Evolutionary conservation across 2,113 vertebrate genomes (phyloP).

Genomic region (Oreotragus oreotragus): DNA sequence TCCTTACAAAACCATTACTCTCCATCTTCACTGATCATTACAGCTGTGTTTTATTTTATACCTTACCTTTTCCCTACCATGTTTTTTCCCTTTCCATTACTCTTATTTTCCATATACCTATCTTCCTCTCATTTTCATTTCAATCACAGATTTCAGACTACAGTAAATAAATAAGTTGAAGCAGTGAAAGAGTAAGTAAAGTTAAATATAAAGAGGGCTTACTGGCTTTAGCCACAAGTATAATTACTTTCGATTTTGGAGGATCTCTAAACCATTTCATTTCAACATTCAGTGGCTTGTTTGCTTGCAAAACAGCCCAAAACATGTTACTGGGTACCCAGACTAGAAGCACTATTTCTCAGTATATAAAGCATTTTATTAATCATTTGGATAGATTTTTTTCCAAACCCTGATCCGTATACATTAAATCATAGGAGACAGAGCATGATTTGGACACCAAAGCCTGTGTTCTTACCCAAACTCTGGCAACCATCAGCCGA

Average conservation of each 20-base stretch:
- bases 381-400: background rate
- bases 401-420: background rate
- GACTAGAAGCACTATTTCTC: slow-evolving; percentile 1
- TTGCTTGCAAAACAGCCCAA: slow-evolving; percentile 1
- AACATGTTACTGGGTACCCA: background rate
- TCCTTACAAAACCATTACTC: background rate
- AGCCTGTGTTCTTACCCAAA: background rate
- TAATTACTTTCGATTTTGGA: slow-evolving; percentile 29
- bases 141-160: slow-evolving; percentile 32
- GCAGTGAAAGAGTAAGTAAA: background rate
- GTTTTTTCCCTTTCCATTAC: background rate
- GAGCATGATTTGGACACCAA: background rate
- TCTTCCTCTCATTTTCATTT: background rate
- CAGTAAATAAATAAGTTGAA: background rate
- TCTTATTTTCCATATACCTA: background rate
- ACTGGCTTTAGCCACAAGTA: background rate
- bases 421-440: background rate
- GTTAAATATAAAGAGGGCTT: slow-evolving; percentile 1
- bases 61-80: background rate
- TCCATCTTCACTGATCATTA: background rate
- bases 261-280: background rate
- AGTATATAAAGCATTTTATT: background rate
- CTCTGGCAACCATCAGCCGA: background rate
- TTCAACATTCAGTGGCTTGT: background rate
- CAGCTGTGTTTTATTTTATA: background rate